phyloP scores from a whole-genome alignment of 2,797 vertebrate species.

The Neopelma chrysocephalum region DNA sequence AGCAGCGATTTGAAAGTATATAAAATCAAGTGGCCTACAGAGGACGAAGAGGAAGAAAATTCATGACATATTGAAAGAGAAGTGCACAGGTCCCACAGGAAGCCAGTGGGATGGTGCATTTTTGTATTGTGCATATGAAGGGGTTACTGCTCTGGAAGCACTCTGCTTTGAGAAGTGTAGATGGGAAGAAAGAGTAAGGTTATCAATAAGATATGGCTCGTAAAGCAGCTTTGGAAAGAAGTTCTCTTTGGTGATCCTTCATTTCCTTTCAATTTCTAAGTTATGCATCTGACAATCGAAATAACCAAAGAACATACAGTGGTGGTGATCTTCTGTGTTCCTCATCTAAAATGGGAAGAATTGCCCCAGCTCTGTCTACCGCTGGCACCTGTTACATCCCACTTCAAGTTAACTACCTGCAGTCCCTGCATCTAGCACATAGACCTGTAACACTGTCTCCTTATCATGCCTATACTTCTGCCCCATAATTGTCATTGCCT shows the following conservation, averaged over 20 bases:
- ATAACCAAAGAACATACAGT: rapidly evolving
- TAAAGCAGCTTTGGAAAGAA: not conserved
- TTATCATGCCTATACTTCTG: not conserved
- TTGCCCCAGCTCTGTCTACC: not conserved
- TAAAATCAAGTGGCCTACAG: not conserved
- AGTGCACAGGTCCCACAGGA: not conserved
- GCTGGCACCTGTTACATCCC: not conserved
- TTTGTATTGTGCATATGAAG: not conserved
- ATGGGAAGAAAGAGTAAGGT: not conserved
- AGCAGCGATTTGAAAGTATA: not conserved
- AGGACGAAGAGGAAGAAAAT: not conserved
- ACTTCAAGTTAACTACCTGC: not conserved
- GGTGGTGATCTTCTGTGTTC: not conserved
- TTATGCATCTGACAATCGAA: not conserved
- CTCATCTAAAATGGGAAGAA: not conserved
- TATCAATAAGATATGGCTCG: not conserved
- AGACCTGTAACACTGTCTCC: not conserved
- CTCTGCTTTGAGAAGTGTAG: not conserved
- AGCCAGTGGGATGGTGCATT: not conserved
- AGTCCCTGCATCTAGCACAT: no score
- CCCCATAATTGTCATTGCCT: not conserved
- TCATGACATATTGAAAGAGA: not conserved
- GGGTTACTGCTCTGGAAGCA: not conserved
- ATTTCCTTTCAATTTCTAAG: not conserved
- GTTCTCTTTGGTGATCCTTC: not conserved